phyloP scores from a whole-genome alignment of 92 coral and sea anemone genomes.

The Blastomussa wellsi region DNA sequence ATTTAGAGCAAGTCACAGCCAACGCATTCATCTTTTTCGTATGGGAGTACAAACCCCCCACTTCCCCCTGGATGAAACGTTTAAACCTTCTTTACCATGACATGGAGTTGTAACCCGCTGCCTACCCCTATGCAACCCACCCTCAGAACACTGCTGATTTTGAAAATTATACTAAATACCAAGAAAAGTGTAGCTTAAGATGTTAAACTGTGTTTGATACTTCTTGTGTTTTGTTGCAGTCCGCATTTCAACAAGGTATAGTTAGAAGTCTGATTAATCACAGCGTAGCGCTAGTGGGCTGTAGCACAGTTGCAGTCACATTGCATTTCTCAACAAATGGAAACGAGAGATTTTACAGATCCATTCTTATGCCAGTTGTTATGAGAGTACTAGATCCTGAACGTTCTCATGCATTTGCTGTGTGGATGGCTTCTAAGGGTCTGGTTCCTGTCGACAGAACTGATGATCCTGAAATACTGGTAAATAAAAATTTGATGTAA shows the following conservation, averaged over 20 bases:
- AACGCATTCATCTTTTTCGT: no score
- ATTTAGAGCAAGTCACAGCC: no score
- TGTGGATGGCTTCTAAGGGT: constrained; percentile 86
- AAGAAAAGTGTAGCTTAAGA: neutral
- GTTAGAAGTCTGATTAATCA: constrained; percentile 67
- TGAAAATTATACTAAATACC: neutral
- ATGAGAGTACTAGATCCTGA: constrained; percentile 78
- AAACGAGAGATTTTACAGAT: constrained; percentile 77
- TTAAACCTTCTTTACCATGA: no score
- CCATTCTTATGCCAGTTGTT: constrained; percentile 77
- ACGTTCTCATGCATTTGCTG: constrained; percentile 81
- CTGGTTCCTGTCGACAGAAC: constrained; percentile 72
- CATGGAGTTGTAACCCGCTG: no score
- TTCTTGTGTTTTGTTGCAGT: constrained; percentile 14
- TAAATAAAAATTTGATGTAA: constrained; percentile 17
- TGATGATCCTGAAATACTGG: constrained; percentile 79
- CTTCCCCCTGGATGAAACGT: no score
- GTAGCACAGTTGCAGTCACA: constrained; percentile 61
- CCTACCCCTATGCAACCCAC: no score
- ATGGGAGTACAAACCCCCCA: no score
- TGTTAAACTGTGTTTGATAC: neutral
- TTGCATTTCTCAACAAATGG: constrained; percentile 76
- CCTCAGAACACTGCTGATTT: no score
- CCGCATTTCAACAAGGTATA: constrained; percentile 52
- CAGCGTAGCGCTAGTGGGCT: constrained; percentile 67